Conservation (phyloP, 2,797 vertebrate species). For the Acanthornis magna region DNA sequence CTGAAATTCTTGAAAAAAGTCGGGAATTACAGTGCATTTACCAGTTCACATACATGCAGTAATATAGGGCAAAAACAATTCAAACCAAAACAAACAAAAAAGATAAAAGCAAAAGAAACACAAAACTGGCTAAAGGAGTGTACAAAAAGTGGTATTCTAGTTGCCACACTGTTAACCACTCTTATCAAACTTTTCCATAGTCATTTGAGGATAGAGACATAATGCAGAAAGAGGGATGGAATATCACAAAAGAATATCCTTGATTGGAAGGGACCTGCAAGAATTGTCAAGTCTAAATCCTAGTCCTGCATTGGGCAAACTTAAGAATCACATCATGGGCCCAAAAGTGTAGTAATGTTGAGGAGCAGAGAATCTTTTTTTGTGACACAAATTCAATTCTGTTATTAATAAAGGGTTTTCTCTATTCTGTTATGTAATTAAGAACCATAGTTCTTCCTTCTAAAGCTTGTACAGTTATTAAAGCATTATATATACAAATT, state of each 20-base stretch:
- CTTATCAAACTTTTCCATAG: neutral
- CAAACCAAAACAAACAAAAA: neutral
- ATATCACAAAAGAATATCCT: neutral
- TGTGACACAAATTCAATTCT: neutral
- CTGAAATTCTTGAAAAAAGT: neutral
- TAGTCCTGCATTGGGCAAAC: neutral
- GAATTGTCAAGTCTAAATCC: neutral
- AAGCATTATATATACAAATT: neutral
- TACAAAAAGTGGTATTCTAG: neutral
- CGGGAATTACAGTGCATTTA: neutral
- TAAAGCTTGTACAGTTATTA: neutral
- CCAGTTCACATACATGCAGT: neutral
- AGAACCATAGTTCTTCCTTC: neutral
- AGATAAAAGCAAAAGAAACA: neutral
- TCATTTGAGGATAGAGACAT: neutral
- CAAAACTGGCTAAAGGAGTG: neutral
- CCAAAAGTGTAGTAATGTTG: neutral
- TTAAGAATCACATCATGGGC: neutral
- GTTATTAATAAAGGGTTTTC: neutral
- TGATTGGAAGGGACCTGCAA: neutral
- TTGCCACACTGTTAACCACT: neutral
- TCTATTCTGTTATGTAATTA: neutral
- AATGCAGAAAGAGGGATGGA: neutral
- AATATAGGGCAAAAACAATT: neutral
- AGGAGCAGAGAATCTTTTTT: neutral